These are phyloP conservation scores for Helostoma temminkii DNA, from an alignment of 2,797 vertebrate genomes.

Conservation along the genomic window DNA sequence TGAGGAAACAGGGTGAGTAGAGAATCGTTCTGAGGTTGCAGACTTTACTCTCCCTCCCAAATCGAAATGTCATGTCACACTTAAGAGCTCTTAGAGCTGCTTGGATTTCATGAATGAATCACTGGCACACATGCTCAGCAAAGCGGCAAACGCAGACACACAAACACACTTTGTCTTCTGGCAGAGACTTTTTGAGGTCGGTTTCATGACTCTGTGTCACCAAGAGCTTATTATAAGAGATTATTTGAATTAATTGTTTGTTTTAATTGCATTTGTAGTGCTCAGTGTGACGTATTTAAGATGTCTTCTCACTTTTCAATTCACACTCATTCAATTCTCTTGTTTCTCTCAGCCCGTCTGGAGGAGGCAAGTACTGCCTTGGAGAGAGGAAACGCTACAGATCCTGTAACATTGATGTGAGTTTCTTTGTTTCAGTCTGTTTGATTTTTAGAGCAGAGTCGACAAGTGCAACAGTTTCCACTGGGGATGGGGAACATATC, in stretches of 20 bases:
- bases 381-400: conserved; percentile 97
- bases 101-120: conserved; percentile 66
- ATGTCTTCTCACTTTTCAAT: conserved; percentile 5
- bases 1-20: neutral
- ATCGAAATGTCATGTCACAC: conserved; percentile 65
- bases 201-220: conserved; percentile 17
- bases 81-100: conserved; percentile 57
- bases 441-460: conserved; percentile 1
- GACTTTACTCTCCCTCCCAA: conserved; percentile 27
- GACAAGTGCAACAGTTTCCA: neutral
- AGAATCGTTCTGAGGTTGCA: conserved; percentile 42
- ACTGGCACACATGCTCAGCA: conserved; percentile 33
- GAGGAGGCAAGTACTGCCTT: conserved; percentile 98
- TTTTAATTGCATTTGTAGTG: conserved; percentile 12
- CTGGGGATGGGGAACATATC: neutral
- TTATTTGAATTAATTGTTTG: neutral
- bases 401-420: conserved; percentile 97
- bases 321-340: conserved; percentile 43
- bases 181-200: conserved; percentile 31
- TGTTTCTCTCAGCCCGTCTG: conserved; percentile 91
- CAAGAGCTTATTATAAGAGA: neutral
- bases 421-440: conserved; percentile 73
- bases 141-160: conserved; percentile 37
- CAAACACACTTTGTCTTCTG: conserved; percentile 50
- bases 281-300: conserved; percentile 19